Conservation (phyloP, 2,888 invertebrate genomes). For the Cetonia aurata region DNA sequence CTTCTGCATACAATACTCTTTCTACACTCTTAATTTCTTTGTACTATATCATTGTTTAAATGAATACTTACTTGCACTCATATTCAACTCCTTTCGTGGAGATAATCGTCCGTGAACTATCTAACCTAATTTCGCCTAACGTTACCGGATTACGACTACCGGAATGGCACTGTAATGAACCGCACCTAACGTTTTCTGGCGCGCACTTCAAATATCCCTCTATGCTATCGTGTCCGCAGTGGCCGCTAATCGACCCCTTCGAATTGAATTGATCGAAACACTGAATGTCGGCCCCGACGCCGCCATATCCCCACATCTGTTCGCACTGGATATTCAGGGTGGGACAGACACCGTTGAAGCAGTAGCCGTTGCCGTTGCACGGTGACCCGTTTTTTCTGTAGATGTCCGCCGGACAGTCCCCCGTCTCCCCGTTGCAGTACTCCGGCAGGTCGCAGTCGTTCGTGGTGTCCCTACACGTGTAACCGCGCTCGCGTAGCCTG, state of each 20-base stretch:
- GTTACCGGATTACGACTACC: conserved; percentile 81
- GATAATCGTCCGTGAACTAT: conserved; percentile 89
- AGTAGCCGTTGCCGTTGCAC: conserved; percentile 84
- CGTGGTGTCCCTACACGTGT: conserved; percentile 85
- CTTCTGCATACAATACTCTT: too few species aligned
- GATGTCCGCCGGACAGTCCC: conserved; percentile 91
- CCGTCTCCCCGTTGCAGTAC: conserved; percentile 89
- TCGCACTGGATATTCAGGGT: conserved; percentile 90
- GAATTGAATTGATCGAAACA: conserved; percentile 97
- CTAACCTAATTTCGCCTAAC: conserved; percentile 77
- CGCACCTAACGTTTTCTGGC: conserved; percentile 85
- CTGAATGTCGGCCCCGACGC: conserved; percentile 83
- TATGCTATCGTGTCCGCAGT: conserved; percentile 87
- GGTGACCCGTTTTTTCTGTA: conserved; percentile 93
- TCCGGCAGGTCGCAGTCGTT: conserved; percentile 98
- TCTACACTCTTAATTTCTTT: too few species aligned
- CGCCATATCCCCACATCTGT: conserved; percentile 92
- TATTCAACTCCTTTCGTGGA: conserved; percentile 90
- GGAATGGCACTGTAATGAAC: conserved; percentile 90
- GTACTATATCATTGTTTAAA: background rate
- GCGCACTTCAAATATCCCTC: conserved; percentile 87
- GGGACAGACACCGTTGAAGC: conserved; percentile 93
- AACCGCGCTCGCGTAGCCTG: conserved; percentile 79
- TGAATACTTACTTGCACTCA: conserved; percentile 92
- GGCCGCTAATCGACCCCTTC: conserved; percentile 94